Percentiles rank a stretch among this genome's conserved stretches.
phyloP scores from a whole-genome alignment of 1,140 invertebrate species.

The Eriocheir sinensis region DNA sequence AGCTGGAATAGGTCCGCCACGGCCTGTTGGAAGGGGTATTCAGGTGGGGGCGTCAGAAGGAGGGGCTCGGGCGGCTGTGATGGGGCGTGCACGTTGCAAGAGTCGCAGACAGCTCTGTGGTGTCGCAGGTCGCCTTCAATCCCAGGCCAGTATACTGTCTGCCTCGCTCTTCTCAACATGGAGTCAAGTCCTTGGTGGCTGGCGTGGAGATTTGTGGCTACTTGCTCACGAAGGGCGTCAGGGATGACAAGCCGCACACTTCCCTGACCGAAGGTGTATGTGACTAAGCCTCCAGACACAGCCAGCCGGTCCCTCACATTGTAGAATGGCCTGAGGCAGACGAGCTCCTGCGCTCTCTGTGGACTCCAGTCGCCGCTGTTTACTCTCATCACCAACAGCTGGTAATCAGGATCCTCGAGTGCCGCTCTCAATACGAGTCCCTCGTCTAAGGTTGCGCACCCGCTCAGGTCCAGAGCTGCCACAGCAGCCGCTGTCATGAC shows the following conservation, averaged over 20 bases:
- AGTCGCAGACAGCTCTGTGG: not conserved
- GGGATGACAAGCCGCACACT: not conserved
- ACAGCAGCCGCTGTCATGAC: not conserved
- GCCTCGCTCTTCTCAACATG: not conserved
- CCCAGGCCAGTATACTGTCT: slow-evolving; percentile 33
- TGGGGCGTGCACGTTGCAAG: not conserved
- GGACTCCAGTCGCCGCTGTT: not conserved
- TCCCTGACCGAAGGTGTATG: not conserved
- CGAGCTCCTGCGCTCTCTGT: not conserved
- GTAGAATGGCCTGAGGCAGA: slow-evolving; percentile 33
- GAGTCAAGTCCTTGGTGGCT: not conserved
- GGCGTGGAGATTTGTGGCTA: not conserved
- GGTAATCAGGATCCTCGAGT: slow-evolving; percentile 9
- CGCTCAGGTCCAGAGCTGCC: not conserved
- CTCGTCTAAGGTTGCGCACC: not conserved
- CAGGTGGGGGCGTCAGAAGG: not conserved
- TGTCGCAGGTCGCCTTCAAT: not conserved
- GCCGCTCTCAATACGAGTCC: not conserved
- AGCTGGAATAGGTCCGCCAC: not conserved
- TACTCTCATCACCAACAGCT: not conserved
- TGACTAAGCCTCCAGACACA: not conserved
- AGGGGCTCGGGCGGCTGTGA: not conserved
- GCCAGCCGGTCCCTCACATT: not conserved
- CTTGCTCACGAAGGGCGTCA: not conserved
- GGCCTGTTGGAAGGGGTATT: not conserved